Conservation (phyloP, 2,797 vertebrate genomes). For the Melanotaenia parkinsoni region DNA sequence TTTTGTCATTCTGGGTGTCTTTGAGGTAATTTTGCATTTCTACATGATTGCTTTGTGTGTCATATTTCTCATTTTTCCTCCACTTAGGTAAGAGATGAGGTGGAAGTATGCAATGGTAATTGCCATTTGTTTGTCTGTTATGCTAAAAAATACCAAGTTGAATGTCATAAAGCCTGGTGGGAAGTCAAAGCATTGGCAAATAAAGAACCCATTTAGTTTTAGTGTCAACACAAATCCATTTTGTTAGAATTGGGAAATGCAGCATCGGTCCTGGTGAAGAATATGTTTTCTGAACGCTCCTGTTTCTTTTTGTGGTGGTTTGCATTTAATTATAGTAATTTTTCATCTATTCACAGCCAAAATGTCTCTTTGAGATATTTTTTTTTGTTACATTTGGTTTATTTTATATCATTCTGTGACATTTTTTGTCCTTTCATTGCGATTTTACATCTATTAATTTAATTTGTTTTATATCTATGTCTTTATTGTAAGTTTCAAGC, state of each 20-base stretch:
- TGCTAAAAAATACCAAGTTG: neutral
- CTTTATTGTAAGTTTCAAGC: neutral
- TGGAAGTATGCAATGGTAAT: neutral
- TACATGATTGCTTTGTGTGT: conserved; percentile 1
- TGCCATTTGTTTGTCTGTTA: neutral
- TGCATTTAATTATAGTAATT: neutral
- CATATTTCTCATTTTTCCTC: neutral
- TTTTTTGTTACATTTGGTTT: neutral
- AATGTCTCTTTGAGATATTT: neutral
- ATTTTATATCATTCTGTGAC: neutral
- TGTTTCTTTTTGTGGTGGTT: neutral
- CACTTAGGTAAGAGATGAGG: neutral
- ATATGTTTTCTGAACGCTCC: neutral
- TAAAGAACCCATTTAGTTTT: neutral
- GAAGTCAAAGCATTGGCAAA: neutral
- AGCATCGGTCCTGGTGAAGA: no score
- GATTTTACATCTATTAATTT: neutral
- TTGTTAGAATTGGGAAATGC: neutral
- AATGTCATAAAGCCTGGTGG: neutral
- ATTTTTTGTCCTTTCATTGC: neutral
- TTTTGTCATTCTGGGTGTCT: neutral
- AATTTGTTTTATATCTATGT: neutral
- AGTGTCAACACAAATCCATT: neutral
- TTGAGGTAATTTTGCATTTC: neutral
- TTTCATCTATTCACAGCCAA: neutral